Conservation (phyloP, 2,113 vertebrate genomes). For the Haemorhous mexicanus region DNA sequence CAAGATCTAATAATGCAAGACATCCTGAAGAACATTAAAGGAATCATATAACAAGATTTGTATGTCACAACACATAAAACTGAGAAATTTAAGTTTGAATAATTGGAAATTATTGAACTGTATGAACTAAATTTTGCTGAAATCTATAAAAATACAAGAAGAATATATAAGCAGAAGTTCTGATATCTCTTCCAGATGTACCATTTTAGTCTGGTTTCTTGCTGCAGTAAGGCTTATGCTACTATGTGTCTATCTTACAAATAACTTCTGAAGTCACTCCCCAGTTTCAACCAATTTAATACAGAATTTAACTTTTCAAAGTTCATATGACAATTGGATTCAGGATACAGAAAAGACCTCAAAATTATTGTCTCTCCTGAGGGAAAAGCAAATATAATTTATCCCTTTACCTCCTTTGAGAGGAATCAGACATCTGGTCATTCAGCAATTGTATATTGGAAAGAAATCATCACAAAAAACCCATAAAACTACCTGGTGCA, state of each 20-base stretch:
- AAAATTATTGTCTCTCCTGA: neutral
- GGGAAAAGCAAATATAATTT: neutral
- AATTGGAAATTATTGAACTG: conserved; percentile 48
- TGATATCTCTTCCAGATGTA: conserved; percentile 39
- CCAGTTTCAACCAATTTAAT: neutral
- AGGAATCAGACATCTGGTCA: neutral
- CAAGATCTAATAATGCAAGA: conserved; percentile 69
- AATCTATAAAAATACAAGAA: neutral
- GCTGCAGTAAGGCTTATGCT: neutral
- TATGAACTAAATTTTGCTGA: conserved; percentile 25
- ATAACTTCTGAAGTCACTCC: neutral
- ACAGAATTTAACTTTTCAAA: neutral
- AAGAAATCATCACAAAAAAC: neutral
- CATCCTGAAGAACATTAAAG: conserved; percentile 58
- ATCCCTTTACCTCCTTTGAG: neutral
- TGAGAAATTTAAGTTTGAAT: conserved; percentile 63
- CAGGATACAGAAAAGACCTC: neutral
- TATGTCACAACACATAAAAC: conserved; percentile 57
- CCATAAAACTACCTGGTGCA: neutral
- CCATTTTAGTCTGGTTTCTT: neutral
- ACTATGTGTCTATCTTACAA: neutral
- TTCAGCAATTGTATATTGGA: neutral
- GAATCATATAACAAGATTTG: conserved; percentile 56
- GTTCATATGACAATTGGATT: neutral
- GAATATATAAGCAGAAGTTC: neutral